These are phyloP conservation scores for Microtus oregoni DNA, from an alignment of 2,113 vertebrate species.

Conservation along the genomic window DNA sequence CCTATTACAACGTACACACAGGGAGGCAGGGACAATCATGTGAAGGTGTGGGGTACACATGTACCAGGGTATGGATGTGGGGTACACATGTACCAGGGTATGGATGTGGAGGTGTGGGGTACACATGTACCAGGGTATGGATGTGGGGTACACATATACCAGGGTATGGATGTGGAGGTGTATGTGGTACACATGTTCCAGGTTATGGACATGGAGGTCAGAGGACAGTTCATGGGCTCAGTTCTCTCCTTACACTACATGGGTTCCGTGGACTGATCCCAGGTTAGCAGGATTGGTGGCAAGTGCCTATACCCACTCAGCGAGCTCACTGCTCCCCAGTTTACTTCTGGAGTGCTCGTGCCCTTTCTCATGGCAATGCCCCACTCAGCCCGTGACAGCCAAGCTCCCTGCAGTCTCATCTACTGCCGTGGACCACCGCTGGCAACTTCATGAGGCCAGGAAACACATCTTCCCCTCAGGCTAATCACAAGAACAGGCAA, in stretches of 20 bases:
- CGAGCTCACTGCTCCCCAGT: not conserved
- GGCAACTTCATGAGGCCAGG: accelerated
- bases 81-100: too few relatives aligned
- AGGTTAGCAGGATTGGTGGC: not conserved
- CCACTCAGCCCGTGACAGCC: not conserved
- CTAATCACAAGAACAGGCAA: not conserved
- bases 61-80: too few relatives aligned
- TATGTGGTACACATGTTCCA: too few relatives aligned
- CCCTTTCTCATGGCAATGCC: not conserved
- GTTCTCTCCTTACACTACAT: too few relatives aligned
- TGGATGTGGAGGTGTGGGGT: too few relatives aligned
- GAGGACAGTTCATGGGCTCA: too few relatives aligned
- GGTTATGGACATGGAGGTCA: too few relatives aligned
- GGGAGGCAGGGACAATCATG: not conserved
- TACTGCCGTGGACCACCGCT: not conserved
- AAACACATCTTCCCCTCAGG: not conserved
- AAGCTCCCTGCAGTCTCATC: not conserved
- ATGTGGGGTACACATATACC: too few relatives aligned
- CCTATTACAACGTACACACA: not conserved
- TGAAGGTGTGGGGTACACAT: too few relatives aligned
- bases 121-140: too few relatives aligned
- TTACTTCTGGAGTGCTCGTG: not conserved
- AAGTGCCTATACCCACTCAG: not conserved
- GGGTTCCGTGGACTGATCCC: too few relatives aligned
- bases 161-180: too few relatives aligned